A percentile compares a stretch with the other conserved stretches of the same genome.
These are phyloP conservation scores for Gymnobelideus leadbeateri DNA, from an alignment of 2,113 vertebrate genomes.

Conservation along the genomic window DNA sequence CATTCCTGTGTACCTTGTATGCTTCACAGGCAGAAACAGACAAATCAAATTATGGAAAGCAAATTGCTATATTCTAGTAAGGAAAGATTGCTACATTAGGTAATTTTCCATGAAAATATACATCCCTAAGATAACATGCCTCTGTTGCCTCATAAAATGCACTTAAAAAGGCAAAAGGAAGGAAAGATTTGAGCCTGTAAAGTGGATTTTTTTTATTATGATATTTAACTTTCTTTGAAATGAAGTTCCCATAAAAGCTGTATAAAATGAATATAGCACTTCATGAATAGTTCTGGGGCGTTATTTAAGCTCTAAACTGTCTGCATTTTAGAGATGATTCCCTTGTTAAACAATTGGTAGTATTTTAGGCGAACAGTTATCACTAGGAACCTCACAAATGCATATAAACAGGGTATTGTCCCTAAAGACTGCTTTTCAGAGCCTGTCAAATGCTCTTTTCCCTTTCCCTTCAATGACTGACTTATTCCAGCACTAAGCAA, in stretches of 20 bases:
- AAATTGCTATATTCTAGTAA: slow-evolving; percentile 33
- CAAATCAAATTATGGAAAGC: not conserved
- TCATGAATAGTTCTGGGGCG: slow-evolving; percentile 3
- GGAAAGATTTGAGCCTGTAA: slow-evolving; percentile 1
- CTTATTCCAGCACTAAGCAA: slow-evolving; percentile 58
- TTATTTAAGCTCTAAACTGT: slow-evolving; percentile 15
- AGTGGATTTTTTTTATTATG: accelerated
- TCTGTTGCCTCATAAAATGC: slow-evolving; percentile 62
- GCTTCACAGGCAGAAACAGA: not conserved
- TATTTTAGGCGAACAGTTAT: slow-evolving; percentile 66
- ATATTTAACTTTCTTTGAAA: slow-evolving; percentile 60
- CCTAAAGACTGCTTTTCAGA: slow-evolving; percentile 63
- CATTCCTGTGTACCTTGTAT: not conserved
- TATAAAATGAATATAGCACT: slow-evolving; percentile 32
- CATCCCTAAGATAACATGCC: not conserved
- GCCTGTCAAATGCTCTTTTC: slow-evolving; percentile 72
- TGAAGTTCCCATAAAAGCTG: slow-evolving; percentile 29
- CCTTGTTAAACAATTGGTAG: slow-evolving; percentile 65
- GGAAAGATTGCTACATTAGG: slow-evolving; percentile 23
- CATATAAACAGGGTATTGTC: slow-evolving; percentile 64
- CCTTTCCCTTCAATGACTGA: slow-evolving; percentile 55
- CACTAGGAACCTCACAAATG: slow-evolving; percentile 56
- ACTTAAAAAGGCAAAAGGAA: slow-evolving; percentile 47
- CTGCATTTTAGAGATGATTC: slow-evolving; percentile 43
- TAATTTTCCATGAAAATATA: slow-evolving; percentile 54